These are phyloP conservation scores for Odocoileus virginianus DNA, from an alignment of 2,113 vertebrate species.

Conservation along the genomic window DNA sequence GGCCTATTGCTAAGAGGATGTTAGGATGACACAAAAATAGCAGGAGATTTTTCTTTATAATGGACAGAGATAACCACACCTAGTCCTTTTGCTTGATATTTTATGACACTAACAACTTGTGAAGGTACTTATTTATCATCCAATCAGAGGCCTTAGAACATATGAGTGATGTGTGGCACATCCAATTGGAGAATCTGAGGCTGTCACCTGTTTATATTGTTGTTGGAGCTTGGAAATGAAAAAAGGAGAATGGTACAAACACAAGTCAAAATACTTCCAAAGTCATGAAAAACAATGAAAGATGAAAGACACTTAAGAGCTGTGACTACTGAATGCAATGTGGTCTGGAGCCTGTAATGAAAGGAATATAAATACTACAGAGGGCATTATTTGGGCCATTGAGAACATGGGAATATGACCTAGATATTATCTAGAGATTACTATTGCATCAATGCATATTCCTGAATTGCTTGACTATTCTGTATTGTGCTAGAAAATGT, in stretches of 20 bases:
- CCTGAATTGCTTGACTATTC: neutral
- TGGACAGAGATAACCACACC: neutral
- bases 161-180: neutral
- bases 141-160: neutral
- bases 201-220: neutral
- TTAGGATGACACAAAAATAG: neutral
- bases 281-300: neutral
- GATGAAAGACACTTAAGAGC: neutral
- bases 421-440: neutral
- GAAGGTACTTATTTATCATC: neutral
- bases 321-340: neutral
- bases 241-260: neutral
- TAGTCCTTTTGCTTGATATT: neutral
- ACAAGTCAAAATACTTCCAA: neutral
- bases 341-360: neutral
- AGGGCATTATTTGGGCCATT: neutral
- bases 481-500: neutral
- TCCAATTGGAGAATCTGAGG: neutral
- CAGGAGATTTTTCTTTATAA: constrained; percentile 21
- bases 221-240: neutral
- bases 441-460: neutral
- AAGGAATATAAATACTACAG: neutral
- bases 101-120: neutral
- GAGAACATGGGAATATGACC: neutral
- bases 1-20: neutral